These are phyloP conservation scores for Ormyrus labotus DNA, from an alignment of 2,888 invertebrate species.

Conservation along the genomic window DNA sequence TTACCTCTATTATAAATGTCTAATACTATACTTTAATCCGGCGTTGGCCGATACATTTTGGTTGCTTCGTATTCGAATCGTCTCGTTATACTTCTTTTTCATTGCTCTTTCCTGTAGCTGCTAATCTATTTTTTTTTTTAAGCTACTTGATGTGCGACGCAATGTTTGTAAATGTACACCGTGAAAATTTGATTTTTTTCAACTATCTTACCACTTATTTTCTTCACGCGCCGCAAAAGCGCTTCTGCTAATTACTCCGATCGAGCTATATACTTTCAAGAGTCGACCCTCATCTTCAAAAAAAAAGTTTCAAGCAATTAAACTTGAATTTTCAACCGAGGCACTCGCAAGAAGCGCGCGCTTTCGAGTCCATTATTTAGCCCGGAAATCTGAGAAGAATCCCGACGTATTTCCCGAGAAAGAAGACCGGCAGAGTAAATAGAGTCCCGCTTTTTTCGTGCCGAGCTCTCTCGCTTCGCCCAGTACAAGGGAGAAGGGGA, in stretches of 20 bases:
- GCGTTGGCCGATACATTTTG: constrained; percentile 62
- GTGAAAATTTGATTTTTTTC: neutral
- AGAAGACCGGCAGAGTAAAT: neutral
- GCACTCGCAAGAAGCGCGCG: too few species aligned
- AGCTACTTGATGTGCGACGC: constrained; percentile 8
- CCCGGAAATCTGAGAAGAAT: neutral
- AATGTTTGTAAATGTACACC: neutral
- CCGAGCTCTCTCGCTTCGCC: constrained; percentile 20
- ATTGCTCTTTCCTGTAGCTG: constrained; percentile 3
- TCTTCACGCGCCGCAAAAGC: neutral
- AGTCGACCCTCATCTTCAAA: too few species aligned
- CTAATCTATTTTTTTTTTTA: neutral
- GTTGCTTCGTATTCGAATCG: constrained; percentile 59
- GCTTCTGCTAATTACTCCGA: neutral
- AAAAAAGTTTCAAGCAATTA: too few species aligned
- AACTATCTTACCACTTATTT: neutral
- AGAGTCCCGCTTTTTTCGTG: constrained; percentile 15
- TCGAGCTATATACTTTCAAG: neutral
- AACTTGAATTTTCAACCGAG: too few species aligned
- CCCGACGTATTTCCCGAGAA: constrained; percentile 4
- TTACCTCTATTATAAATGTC: constrained; percentile 64
- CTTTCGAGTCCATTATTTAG: neutral
- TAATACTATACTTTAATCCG: constrained; percentile 62
- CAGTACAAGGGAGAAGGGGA: neutral
- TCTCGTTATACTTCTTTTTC: constrained; percentile 9